phyloP scores from a whole-genome alignment of 2,113 vertebrate genomes.

The Rhagologus leucostigma region DNA sequence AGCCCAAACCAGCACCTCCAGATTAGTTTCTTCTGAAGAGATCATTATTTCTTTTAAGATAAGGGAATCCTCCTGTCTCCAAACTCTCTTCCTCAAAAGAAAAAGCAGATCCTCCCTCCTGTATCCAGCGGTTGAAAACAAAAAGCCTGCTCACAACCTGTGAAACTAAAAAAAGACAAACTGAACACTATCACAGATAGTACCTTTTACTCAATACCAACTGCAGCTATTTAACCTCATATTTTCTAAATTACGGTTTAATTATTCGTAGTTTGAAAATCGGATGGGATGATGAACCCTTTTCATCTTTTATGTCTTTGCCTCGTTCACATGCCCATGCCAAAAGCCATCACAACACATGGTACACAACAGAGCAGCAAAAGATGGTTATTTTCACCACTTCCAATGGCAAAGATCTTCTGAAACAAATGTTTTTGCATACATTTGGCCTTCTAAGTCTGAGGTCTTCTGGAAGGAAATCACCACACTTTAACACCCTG shows the following conservation, averaged over 20 bases:
- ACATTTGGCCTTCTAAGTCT: neutral
- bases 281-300: accelerated
- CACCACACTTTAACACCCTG: neutral
- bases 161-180: neutral
- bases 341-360: neutral
- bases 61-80: neutral
- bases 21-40: neutral
- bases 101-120: neutral
- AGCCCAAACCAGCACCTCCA: neutral
- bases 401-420: neutral
- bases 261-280: neutral
- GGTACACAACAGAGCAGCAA: neutral
- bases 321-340: neutral
- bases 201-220: neutral
- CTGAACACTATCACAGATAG: neutral
- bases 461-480: neutral
- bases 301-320: neutral
- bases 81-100: neutral
- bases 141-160: neutral
- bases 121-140: neutral
- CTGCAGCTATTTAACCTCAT: neutral
- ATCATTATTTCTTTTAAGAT: neutral
- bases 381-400: neutral
- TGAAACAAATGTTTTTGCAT: neutral
- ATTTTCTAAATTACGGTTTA: neutral